phyloP scores from a whole-genome alignment of 1,140 invertebrate genomes.

The Nebria ingens region DNA sequence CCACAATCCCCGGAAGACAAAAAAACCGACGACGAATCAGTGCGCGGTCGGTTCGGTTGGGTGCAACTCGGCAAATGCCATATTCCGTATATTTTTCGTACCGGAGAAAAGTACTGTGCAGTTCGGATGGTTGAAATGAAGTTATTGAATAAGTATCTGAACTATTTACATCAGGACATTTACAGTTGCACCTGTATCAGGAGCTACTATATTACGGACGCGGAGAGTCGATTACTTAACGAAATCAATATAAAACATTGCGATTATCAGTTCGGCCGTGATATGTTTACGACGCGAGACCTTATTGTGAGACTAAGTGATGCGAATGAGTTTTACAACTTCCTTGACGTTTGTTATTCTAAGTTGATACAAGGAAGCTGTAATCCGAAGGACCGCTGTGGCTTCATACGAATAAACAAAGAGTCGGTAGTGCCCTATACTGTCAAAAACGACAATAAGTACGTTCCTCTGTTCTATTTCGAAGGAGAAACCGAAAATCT shows the following conservation, averaged over 20 bases:
- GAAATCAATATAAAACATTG: slow-evolving; percentile 91
- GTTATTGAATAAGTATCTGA: slow-evolving; percentile 74
- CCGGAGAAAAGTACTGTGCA: slow-evolving; percentile 76
- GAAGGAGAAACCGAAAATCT: slow-evolving; percentile 85
- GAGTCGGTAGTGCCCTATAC: slow-evolving; percentile 91
- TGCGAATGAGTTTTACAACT: slow-evolving; percentile 83
- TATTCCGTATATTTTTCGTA: slow-evolving; percentile 79
- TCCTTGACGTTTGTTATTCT: slow-evolving; percentile 76
- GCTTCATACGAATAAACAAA: slow-evolving; percentile 88
- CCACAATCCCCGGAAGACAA: slow-evolving; percentile 10
- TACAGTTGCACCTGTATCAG: slow-evolving; percentile 81
- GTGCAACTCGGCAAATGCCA: slow-evolving; percentile 69
- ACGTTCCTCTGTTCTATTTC: slow-evolving; percentile 89
- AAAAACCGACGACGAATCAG: slow-evolving; percentile 61
- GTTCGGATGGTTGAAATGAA: slow-evolving; percentile 85
- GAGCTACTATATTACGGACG: slow-evolving; percentile 87
- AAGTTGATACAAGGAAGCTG: slow-evolving; percentile 58
- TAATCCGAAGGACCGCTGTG: slow-evolving; percentile 69
- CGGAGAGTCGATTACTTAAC: slow-evolving; percentile 79
- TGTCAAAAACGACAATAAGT: slow-evolving; percentile 68
- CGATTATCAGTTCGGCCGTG: slow-evolving; percentile 79
- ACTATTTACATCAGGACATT: slow-evolving; percentile 70
- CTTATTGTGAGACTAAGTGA: slow-evolving; percentile 78
- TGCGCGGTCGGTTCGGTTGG: slow-evolving; percentile 83
- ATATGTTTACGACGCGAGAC: slow-evolving; percentile 82